These are phyloP conservation scores for Eleutherodactylus coqui DNA, from an alignment of 2,797 vertebrate species.

Conservation along the genomic window DNA sequence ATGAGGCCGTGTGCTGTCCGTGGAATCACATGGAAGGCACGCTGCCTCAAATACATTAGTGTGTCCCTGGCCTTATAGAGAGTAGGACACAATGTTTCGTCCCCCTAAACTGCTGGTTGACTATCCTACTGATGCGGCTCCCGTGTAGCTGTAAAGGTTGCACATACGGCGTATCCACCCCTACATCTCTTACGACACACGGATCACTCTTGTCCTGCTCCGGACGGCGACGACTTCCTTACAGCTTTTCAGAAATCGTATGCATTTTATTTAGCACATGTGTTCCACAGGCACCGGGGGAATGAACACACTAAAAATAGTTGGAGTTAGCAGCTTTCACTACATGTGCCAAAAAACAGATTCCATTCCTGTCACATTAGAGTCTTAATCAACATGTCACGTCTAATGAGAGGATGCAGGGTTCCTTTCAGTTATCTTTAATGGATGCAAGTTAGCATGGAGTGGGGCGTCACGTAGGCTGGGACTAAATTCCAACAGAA, in stretches of 20 bases:
- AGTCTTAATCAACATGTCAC: constrained; percentile 53
- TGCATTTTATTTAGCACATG: constrained; percentile 43
- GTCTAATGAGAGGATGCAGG: constrained; percentile 48
- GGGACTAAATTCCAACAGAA: background rate
- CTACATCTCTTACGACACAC: background rate
- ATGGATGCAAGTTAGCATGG: background rate
- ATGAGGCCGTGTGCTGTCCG: too few relatives aligned
- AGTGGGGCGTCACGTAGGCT: background rate
- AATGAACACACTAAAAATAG: constrained; percentile 47
- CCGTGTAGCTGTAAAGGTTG: background rate
- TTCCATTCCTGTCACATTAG: constrained; percentile 56
- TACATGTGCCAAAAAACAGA: constrained; percentile 55
- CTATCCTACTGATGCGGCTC: background rate
- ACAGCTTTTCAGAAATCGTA: constrained; percentile 16
- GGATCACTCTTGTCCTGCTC: constrained; percentile 21
- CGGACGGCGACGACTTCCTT: constrained; percentile 39
- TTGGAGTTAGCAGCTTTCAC: constrained; percentile 31
- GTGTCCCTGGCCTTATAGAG: background rate
- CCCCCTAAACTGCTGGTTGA: background rate
- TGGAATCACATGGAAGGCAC: too few relatives aligned
- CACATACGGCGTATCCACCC: background rate
- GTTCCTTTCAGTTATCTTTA: constrained; percentile 5
- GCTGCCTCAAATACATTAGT: too few relatives aligned
- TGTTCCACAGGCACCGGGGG: constrained; percentile 29
- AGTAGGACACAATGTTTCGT: background rate